These are phyloP conservation scores for Rosalia funebris DNA, from an alignment of 2,888 invertebrate species.

Conservation along the genomic window DNA sequence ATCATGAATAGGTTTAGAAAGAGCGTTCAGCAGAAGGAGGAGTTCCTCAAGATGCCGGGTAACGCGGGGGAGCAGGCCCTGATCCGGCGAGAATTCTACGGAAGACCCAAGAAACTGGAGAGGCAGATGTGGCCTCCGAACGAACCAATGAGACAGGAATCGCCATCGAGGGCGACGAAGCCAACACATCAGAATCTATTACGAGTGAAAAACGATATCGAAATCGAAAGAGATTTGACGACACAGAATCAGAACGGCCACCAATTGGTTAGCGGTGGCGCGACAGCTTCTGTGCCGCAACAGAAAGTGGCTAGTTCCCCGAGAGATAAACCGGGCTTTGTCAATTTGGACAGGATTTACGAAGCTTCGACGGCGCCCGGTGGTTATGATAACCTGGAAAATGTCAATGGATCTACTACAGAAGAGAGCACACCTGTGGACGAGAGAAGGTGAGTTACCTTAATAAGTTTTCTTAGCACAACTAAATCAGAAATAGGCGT, in stretches of 20 bases:
- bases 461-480: no score
- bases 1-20: constrained; percentile 80
- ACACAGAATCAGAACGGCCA: constrained; percentile 31
- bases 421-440: no score
- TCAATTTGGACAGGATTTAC: constrained; percentile 43
- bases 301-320: constrained; percentile 50
- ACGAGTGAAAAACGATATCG: constrained; percentile 64
- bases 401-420: constrained; percentile 39
- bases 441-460: constrained; percentile 43
- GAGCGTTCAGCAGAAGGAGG: constrained; percentile 90
- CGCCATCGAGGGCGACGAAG: constrained; percentile 62
- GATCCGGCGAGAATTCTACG: constrained; percentile 78
- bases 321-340: constrained; percentile 33
- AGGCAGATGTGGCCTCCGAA: constrained; percentile 77
- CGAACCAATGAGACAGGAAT: constrained; percentile 62
- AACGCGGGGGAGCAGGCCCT: constrained; percentile 51
- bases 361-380: constrained; percentile 52
- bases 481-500: no score
- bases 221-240: constrained; percentile 60
- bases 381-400: constrained; percentile 43
- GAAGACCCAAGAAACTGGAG: constrained; percentile 80
- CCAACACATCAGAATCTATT: constrained; percentile 66
- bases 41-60: constrained; percentile 78
- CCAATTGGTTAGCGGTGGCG: constrained; percentile 37
- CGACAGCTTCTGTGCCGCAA: constrained; percentile 39